Base-by-base conservation (phyloP, 1,140 invertebrate genomes). In the Ips nitidus region DNA sequence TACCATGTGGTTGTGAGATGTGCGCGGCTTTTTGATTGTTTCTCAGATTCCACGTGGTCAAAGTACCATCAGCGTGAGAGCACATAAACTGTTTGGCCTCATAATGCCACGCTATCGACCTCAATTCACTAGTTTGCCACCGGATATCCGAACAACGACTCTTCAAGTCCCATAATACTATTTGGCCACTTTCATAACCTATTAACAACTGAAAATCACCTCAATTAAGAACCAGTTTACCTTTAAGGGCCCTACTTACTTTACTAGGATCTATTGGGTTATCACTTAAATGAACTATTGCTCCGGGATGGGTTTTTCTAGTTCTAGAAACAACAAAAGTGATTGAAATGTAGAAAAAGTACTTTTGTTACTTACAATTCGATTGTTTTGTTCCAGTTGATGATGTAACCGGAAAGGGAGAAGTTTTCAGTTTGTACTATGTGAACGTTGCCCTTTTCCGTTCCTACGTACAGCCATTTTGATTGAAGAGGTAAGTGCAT, bases 321-420 rank as follows among this genome's bases (percentile, higher is more conserved):
- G 91, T 93, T 77, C 96, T 98, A 85, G 53, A 88, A 90, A 81
- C 83, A 52, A 1, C 22, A 60, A 64, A 52, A 64, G 82, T 45
- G 37, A 63, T 57, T 66, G 7, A 50, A 2, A 50, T 50, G 7
- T 98, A 8, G 6, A 8, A 37, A 36, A 2, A 55, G 52, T 57
- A 41, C 40, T 8, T 8, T 36, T 22, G 7, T 42, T 60, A 94
- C 95, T 96, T 86, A 99, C 96, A 98, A 86, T 91, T 99, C 98
- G 82, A 99, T 99, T 75, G 97, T 95, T 87, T 99, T 99, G 86
- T 99, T 99, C 98, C 98, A 99, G 86, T 99, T 98, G 84, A 99
- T 98, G 81, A 98, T 89, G 85, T 99, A 99, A 73, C 97, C 97
- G 78, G 95, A 98, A 74, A 99, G 88, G 76, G 89, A 86, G 83